Percentiles rank a stretch among this genome's conserved stretches.
Evolutionary conservation across 2,113 vertebrate species (phyloP).

Genomic region (Engraulis encrasicolus): DNA sequence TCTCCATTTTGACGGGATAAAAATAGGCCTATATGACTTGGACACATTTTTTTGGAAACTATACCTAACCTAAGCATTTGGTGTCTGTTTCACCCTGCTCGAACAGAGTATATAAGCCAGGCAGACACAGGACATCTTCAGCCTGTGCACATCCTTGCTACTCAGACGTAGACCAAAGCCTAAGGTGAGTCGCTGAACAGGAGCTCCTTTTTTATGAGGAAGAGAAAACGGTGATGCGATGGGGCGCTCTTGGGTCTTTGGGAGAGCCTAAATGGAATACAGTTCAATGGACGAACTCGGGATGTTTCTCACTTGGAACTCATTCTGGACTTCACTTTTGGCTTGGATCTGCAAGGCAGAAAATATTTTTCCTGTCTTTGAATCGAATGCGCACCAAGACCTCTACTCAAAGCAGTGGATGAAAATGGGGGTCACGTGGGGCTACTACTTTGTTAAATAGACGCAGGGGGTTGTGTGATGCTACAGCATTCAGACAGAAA

Average conservation of each 20-base stretch:
- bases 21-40: slow-evolving; percentile 63
- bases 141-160: slow-evolving; percentile 48
- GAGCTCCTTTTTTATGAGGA: background rate
- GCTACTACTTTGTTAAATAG: background rate
- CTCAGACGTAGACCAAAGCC: slow-evolving; percentile 29
- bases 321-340: slow-evolving; percentile 45
- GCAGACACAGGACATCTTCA: background rate
- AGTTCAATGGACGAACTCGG: slow-evolving; percentile 33
- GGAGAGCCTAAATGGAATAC: slow-evolving; percentile 48
- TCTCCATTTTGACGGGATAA: slow-evolving; percentile 54
- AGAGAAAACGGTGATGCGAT: background rate
- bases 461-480: background rate
- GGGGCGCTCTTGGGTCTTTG: background rate
- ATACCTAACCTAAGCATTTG: slow-evolving; percentile 54
- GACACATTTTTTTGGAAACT: slow-evolving; percentile 65
- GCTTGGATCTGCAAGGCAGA: slow-evolving; percentile 16
- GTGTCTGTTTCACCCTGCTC: slow-evolving; percentile 54
- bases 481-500: background rate
- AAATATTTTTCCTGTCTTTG: background rate
- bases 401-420: background rate
- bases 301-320: slow-evolving; percentile 34
- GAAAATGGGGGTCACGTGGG: background rate
- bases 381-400: background rate
- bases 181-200: slow-evolving; percentile 55
- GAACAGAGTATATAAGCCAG: slow-evolving; percentile 52